Evolutionary conservation across 1,140 invertebrate genomes (phyloP).

Genomic region (Kradibia gibbosae): DNA sequence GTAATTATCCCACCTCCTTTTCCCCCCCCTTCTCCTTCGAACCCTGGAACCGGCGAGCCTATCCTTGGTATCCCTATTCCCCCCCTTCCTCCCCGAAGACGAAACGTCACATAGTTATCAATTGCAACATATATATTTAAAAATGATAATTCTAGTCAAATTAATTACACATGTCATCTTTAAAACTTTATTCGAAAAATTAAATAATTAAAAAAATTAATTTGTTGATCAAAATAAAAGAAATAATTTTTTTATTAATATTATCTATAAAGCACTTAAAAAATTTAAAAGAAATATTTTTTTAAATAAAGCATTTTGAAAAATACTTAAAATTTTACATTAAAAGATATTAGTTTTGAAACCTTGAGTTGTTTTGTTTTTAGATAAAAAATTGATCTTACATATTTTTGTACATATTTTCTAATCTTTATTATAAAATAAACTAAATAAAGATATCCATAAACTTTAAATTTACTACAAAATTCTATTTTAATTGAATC

Average conservation of each 20-base stretch:
- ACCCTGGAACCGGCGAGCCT: too few species aligned
- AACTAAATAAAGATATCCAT: background rate
- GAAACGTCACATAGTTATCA: too few species aligned
- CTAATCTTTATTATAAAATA: background rate
- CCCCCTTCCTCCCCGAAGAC: too few species aligned
- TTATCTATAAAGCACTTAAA: background rate
- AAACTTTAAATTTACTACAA: background rate
- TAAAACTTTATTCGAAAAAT: background rate
- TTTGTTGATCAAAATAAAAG: background rate
- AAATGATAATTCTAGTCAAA: background rate
- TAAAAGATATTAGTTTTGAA: background rate
- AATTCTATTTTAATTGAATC: too few species aligned
- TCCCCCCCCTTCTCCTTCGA: too few species aligned
- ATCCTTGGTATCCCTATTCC: too few species aligned
- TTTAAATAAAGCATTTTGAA: background rate
- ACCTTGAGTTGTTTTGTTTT: background rate
- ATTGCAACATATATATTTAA: too few species aligned
- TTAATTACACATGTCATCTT: background rate
- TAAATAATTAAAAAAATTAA: background rate
- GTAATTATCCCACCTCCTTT: too few species aligned
- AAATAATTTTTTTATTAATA: background rate
- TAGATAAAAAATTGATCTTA: background rate
- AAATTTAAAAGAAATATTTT: background rate
- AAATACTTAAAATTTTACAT: background rate
- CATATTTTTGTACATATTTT: too few species aligned